Evolutionary conservation across 1,140 invertebrate species (phyloP), one percentile per base, ranked within the genome.

Genomic region (Ceratoteleas bidentatus): DNA sequence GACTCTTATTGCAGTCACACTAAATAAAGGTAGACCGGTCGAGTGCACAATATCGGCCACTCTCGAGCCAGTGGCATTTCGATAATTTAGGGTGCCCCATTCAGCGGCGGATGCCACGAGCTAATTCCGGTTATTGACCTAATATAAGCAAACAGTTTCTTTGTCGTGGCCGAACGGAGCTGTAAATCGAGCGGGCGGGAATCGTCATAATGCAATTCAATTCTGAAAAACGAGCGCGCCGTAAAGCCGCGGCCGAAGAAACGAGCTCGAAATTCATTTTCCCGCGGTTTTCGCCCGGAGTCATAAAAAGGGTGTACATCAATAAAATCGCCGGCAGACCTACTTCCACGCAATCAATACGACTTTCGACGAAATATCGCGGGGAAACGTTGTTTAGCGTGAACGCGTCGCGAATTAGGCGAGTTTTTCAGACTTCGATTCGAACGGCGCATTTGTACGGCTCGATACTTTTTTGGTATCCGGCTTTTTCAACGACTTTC

Each of bases 101-200:
- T 77, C 38, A 47, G 14, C 47, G 7, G 8, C 13, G 62, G 53
- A 70, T 78, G 33, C 58, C 58, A 58, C 45, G 47, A 70, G 58
- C 52, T 70, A 78, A 69, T 70, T 53, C 66, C 43, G 50, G 75
- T 52, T 70, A 70, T 65, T 78, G 75, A 78, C 75, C 60, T 70
- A 65, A 78, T 78, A 65, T 70, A 70, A 78, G 75, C 62, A 78
- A 78, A 78, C 52, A 64, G 47, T 65, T 78, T 78, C 75, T 78
- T 78, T 78, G 60, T 64, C 60, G 60, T 14, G 32, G 57, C 6
- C 54, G 54, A 69, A 49, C 32, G 57, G 24, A 4, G 16, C 32
- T 49, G 68, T 69, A 69, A 76, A 76, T 76, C 64, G 73, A 68
- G 64, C 64, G 24, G 54, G 66, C 47, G 62, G 61, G 64, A 75